Percentiles rank a stretch among this genome's conserved stretches.
These are phyloP conservation scores for Ennomos fuscantarius DNA, from an alignment of 2,888 invertebrate species.

Conservation along the genomic window DNA sequence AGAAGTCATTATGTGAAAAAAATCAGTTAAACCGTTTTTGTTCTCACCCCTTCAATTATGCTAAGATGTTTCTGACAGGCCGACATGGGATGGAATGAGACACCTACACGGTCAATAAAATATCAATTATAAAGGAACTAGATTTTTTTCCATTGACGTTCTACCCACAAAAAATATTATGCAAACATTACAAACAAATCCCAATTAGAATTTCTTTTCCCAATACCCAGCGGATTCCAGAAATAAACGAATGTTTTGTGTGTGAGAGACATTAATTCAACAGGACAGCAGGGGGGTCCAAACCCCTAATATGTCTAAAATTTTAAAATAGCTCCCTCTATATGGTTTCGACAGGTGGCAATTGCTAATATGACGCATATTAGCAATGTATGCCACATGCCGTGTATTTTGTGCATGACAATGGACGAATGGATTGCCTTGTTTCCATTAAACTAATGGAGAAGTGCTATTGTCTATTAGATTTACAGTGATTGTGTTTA, in stretches of 20 bases:
- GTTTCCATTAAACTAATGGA: not conserved
- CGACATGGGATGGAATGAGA: too few species aligned
- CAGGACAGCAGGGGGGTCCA: conserved; percentile 46
- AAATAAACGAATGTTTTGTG: conserved; percentile 53
- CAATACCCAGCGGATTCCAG: conserved; percentile 32
- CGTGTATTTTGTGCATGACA: conserved; percentile 4
- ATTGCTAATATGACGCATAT: too few species aligned
- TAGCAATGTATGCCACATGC: not conserved
- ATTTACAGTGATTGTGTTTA: not conserved
- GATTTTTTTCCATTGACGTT: not conserved
- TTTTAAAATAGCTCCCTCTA: conserved; percentile 25
- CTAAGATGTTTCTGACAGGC: too few species aligned
- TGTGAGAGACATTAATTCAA: conserved; percentile 49
- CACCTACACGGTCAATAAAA: too few species aligned
- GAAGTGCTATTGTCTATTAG: not conserved
- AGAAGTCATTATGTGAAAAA: too few species aligned
- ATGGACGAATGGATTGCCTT: not conserved
- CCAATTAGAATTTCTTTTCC: conserved; percentile 10
- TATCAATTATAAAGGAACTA: too few species aligned
- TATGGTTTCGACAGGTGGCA: conserved; percentile 29
- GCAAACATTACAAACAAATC: conserved; percentile 12
- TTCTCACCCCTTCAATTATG: too few species aligned
- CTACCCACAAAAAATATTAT: conserved; percentile 8
- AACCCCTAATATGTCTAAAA: conserved; percentile 28
- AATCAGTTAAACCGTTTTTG: too few species aligned